Evolutionary conservation across 2,888 invertebrate genomes (phyloP), one percentile per base, ranked within the genome.

Genomic region (Trilocha varians): DNA sequence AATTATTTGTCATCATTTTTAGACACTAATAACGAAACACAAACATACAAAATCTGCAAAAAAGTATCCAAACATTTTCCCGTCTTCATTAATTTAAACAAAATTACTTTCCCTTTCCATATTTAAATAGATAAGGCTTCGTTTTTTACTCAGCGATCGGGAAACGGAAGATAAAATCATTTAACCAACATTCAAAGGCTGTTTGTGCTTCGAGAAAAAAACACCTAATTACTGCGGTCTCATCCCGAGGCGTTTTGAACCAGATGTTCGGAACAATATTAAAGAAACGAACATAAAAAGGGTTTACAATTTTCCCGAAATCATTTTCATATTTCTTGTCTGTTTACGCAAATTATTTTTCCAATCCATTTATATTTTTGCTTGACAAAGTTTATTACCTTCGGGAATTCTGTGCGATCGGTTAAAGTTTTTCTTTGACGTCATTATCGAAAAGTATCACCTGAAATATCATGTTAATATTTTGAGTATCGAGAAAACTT

Each of bases 101-200:
- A 9, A 54, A 57, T 54, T 47, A 49, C 47, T 44, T 55, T 50
- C 48, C 47, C 46, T 42, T 62, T 63, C 59, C 53, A 50, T 52
- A 55, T 56, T 59, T 55, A 66, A 63, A 71, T 63, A 61, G 55
- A 67, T 68, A 67, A 63, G 64, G 65, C 63, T 71, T 66, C 57
- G 59, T 75, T 78, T 78, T 79, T 80, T 78, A 76, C 69, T 66
- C 65, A 62, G 70, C 70, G 70, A 72, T 74, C 65, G 65, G 62
- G 57, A 55, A 54, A 57, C 53, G 53, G 53, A 53, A 68, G 62
- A 70, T 69, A 73, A 72, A 67, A 71, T 76, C 70, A 76, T 78
- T 78, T 75, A 79, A 75, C 72, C 63, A 49, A 47, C 55, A 52
- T 52, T 78, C 62, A 80, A 79, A 71, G 68, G 70, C 78, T 78